A percentile compares a stretch with the other conserved stretches of the same genome.
Evolutionary conservation across 2,797 vertebrate species (phyloP).

Genomic region (Macropus fuliginosus): DNA sequence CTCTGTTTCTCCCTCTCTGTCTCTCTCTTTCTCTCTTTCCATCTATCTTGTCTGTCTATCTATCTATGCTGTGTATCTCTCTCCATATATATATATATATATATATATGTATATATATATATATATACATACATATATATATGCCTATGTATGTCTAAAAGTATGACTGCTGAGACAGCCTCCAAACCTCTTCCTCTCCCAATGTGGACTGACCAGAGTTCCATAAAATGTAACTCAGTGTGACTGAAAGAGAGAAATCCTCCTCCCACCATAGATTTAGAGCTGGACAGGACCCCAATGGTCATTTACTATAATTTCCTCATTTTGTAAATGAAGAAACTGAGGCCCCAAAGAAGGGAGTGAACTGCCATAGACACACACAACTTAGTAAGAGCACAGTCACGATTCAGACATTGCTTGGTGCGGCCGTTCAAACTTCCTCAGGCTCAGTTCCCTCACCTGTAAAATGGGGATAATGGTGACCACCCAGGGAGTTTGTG

Average conservation of each 20-base stretch:
- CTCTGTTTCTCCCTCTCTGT: too few species aligned
- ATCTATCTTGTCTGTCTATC: too few species aligned
- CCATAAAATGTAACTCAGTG: neutral
- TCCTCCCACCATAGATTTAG: neutral
- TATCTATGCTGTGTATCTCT: too few species aligned
- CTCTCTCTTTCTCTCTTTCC: too few species aligned
- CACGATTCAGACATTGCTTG: neutral
- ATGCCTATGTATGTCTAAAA: too few species aligned
- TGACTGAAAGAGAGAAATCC: neutral
- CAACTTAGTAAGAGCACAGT: too few species aligned
- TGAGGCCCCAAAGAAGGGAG: neutral
- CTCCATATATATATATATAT: too few species aligned
- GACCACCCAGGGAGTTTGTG: neutral
- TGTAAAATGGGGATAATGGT: neutral
- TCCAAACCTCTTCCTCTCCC: neutral
- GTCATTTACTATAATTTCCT: neutral
- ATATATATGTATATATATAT: too few species aligned
- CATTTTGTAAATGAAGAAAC: neutral
- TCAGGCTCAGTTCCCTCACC: neutral
- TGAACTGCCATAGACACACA: neutral
- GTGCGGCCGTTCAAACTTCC: neutral
- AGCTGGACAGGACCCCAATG: neutral
- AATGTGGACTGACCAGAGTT: neutral
- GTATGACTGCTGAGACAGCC: too few species aligned
- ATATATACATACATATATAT: too few species aligned